Evolutionary conservation across 2,113 vertebrate genomes (phyloP).

Genomic region (Serilophus lunatus): DNA sequence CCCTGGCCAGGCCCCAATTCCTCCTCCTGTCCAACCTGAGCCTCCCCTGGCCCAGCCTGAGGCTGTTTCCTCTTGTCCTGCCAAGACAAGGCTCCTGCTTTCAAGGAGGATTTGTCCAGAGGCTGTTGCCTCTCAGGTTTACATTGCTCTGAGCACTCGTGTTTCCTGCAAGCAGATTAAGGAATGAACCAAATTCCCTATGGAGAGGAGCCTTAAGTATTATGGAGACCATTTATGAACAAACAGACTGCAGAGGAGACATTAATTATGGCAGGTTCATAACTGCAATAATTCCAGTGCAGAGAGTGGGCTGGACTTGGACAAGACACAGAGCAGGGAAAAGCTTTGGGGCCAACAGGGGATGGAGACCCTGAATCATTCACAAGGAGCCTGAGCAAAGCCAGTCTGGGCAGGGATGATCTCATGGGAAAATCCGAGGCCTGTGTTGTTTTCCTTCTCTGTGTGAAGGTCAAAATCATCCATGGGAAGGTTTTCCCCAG

Average conservation of each 20-base stretch:
- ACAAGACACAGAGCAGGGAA: neutral
- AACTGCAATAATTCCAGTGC: neutral
- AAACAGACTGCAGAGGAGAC: fast-evolving
- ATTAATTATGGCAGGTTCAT: neutral
- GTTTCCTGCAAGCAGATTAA: neutral
- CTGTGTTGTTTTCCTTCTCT: neutral
- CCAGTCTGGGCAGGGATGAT: fast-evolving
- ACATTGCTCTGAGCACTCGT: neutral
- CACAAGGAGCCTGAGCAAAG: neutral
- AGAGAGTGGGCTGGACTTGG: neutral
- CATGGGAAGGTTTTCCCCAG: neutral
- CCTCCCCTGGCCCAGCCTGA: neutral
- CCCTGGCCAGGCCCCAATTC: neutral
- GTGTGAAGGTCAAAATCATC: neutral
- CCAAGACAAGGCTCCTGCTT: neutral
- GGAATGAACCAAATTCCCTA: neutral
- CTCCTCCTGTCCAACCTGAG: neutral
- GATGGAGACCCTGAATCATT: neutral
- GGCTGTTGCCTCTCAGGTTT: neutral
- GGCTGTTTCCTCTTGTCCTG: neutral
- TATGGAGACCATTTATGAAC: neutral
- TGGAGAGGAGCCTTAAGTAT: neutral
- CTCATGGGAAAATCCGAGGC: neutral
- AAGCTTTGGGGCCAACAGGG: neutral
- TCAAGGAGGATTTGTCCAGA: neutral